These are phyloP conservation scores for Grammomys dolichurus DNA, from an alignment of 2,113 vertebrate genomes.

Conservation along the genomic window DNA sequence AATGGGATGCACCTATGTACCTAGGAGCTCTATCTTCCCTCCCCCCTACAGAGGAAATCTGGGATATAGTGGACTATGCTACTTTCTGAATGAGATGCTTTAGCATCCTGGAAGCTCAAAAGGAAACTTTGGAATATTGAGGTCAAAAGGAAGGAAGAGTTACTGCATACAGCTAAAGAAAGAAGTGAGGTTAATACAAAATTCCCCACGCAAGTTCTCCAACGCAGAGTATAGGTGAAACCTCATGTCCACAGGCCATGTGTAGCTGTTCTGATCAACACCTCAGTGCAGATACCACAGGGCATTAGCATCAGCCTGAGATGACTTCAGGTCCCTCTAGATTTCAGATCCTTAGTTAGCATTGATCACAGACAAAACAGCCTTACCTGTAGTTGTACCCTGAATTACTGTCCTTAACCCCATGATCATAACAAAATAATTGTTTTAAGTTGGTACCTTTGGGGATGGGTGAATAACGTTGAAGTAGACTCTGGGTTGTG, in stretches of 20 bases:
- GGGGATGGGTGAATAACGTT: not conserved
- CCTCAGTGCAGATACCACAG: rapidly evolving
- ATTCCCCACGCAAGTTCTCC: not conserved
- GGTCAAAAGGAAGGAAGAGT: not conserved
- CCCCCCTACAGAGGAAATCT: not conserved
- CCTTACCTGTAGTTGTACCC: not conserved
- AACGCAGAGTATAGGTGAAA: not conserved
- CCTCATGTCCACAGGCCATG: not conserved
- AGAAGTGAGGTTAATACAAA: not conserved
- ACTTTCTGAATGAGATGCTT: not conserved
- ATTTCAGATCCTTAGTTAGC: not conserved
- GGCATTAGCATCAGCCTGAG: no score
- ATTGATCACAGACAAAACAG: not conserved
- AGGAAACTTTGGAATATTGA: not conserved
- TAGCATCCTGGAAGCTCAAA: not conserved
- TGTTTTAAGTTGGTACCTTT: not conserved
- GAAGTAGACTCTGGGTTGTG: not conserved
- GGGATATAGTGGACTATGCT: not conserved
- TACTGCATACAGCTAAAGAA: not conserved
- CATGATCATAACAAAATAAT: not conserved
- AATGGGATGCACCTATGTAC: not conserved
- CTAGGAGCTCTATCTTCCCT: not conserved
- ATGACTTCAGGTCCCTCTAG: not conserved
- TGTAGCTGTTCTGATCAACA: not conserved
- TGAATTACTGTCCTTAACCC: not conserved